These are phyloP conservation scores for Lycocerus yunnanus DNA, from an alignment of 2,888 invertebrate genomes.

Conservation along the genomic window DNA sequence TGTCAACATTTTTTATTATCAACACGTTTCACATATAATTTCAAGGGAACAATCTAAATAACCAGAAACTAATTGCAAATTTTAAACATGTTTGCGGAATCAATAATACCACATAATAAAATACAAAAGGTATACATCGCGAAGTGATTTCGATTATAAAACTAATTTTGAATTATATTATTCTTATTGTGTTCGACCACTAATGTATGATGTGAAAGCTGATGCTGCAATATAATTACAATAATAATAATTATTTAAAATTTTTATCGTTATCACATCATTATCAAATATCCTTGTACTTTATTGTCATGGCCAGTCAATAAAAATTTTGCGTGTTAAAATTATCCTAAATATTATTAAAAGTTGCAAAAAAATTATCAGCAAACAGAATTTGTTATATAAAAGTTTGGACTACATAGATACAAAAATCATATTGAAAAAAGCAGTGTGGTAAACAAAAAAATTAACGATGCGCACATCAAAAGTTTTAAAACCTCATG, in stretches of 20 bases:
- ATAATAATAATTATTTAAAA: background rate
- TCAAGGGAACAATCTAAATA: background rate
- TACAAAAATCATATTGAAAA: background rate
- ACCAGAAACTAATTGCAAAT: background rate
- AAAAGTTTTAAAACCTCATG: slow-evolving; percentile 40
- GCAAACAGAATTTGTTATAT: background rate
- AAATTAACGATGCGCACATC: slow-evolving; percentile 20
- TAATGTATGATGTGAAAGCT: no score
- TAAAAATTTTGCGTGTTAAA: slow-evolving; percentile 13
- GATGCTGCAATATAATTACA: no score
- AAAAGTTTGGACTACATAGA: background rate
- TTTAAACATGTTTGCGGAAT: background rate
- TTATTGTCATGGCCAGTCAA: slow-evolving; percentile 23
- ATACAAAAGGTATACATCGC: no score
- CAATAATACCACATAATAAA: no score
- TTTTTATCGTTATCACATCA: slow-evolving; percentile 6
- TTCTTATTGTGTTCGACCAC: no score
- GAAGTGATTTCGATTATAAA: no score
- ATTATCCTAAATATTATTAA: background rate
- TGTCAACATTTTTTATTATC: slow-evolving; percentile 1
- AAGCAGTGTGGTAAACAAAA: background rate
- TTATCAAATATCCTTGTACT: slow-evolving; percentile 24
- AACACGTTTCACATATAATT: background rate
- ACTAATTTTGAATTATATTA: no score
- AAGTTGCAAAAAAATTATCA: background rate